Evolutionary conservation across 2,888 invertebrate species (phyloP), one percentile per base, ranked within the genome.

Genomic region (Pristionchus mayeri): DNA sequence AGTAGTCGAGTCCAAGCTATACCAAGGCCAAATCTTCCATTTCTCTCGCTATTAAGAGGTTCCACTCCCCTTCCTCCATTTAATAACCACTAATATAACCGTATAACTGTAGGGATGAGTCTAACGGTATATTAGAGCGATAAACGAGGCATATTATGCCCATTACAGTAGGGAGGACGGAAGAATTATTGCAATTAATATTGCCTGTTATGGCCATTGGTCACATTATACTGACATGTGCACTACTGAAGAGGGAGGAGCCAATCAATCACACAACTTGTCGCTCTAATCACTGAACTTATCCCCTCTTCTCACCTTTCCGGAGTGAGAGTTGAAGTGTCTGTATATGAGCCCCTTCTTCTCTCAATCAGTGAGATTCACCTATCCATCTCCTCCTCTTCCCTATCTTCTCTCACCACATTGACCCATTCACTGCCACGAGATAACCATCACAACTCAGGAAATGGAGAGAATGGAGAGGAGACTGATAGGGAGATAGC

Each of bases 71-170:
- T 24, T n/a, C 57, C 30, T 13, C 30, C 75, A n/a, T 75, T 44
- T 75, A 75, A 75, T 44, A 40, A 75, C 75, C 75, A 75, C 75
- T 44, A 75, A 44, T 75, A 75, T 44, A 13, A 21, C 44, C 21
- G 34, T 34, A 63, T 63, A 57, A 57, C 57, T 30, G 24, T 75
- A 75, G 40, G 75, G 44, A n/a, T 11, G 75, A 75, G 3, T 75
- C 75, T 44, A 40, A 44, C 44, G 75, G 75, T n/a, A 75, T 44
- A 75, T 44, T 44, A 75, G 75, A n/a, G 37, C 13, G n/a, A 44
- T 75, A 40, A 30, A 75, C 24, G 75, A 75, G n/a, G n/a, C 11
- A 21, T 6, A 6, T n/a, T 75, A 75, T 63, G 63, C 30, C 63
- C 63, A 63, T 63, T 63, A 63, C 1, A 34, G 63, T n/a, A n/a